Percentiles rank a stretch among this genome's conserved stretches.
Conservation (phyloP, 2,888 invertebrate species). For the Macropis europaea region DNA sequence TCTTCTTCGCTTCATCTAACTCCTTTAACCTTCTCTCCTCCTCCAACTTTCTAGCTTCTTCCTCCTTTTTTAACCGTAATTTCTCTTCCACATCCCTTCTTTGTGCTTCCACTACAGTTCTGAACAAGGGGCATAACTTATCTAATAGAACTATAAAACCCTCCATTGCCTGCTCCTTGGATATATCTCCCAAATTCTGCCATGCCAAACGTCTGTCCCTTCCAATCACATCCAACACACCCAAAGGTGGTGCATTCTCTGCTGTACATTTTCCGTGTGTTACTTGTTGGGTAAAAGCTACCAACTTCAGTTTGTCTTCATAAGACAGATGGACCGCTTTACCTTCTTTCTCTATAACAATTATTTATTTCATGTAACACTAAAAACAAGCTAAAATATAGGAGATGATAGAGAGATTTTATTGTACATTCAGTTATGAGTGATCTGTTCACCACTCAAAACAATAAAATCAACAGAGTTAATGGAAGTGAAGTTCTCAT, state of each 20-base stretch:
- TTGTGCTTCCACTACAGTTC: slow-evolving; percentile 94
- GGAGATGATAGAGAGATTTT: no score
- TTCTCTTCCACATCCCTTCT: slow-evolving; percentile 92
- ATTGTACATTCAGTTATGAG: no score
- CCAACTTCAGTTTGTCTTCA: slow-evolving; percentile 93
- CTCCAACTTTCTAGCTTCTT: slow-evolving; percentile 82
- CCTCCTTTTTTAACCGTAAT: slow-evolving; percentile 83
- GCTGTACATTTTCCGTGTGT: slow-evolving; percentile 90
- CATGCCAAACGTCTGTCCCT: slow-evolving; percentile 95
- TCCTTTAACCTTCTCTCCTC: slow-evolving; percentile 83
- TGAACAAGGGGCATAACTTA: slow-evolving; percentile 93
- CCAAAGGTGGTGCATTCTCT: slow-evolving; percentile 89
- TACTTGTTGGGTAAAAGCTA: slow-evolving; percentile 96
- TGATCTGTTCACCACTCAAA: neutral
- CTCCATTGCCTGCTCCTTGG: slow-evolving; percentile 93
- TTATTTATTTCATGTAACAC: slow-evolving; percentile 27
- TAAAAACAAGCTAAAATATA: no score
- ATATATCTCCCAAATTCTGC: slow-evolving; percentile 93
- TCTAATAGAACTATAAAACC: slow-evolving; percentile 95
- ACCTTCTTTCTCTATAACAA: slow-evolving; percentile 94
- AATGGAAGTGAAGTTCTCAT: neutral
- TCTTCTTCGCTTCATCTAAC: slow-evolving; percentile 77
- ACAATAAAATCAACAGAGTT: neutral
- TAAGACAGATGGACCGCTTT: slow-evolving; percentile 97
- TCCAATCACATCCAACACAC: slow-evolving; percentile 97